A percentile compares a stretch with the other conserved stretches of the same genome.
phyloP scores from a whole-genome alignment of 2,797 vertebrate genomes.

The Aulostomus chinensis region DNA sequence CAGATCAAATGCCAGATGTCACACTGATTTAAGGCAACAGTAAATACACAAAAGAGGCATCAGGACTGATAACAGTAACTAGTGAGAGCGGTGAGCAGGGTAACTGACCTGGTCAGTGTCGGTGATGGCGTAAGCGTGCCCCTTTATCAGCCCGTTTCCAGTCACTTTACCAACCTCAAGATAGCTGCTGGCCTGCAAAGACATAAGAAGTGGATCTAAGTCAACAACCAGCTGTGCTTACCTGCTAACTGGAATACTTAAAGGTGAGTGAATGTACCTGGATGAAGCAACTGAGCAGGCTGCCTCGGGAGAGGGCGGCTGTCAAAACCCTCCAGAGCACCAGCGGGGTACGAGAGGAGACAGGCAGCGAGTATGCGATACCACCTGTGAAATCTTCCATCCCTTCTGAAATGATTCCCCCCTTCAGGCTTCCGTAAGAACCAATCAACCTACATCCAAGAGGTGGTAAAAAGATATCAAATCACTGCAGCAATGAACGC shows the following conservation, averaged over 20 bases:
- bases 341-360: constrained; percentile 65
- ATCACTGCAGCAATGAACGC: constrained; percentile 1
- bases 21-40: too few relatives aligned
- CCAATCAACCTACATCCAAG: constrained; percentile 72
- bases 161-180: constrained; percentile 74
- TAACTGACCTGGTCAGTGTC: constrained; percentile 72
- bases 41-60: too few relatives aligned
- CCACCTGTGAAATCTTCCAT: constrained; percentile 87
- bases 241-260: not conserved
- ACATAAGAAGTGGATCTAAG: constrained; percentile 3
- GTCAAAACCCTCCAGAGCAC: constrained; percentile 78
- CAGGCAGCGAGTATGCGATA: constrained; percentile 71
- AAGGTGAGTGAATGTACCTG: constrained; percentile 56
- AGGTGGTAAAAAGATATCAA: constrained; percentile 17
- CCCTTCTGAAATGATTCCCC: constrained; percentile 83
- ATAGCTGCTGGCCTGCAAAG: constrained; percentile 68
- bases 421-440: constrained; percentile 80
- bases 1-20: too few relatives aligned
- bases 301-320: constrained; percentile 70
- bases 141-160: constrained; percentile 82
- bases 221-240: not conserved
- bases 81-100: not conserved
- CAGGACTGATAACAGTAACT: not conserved
- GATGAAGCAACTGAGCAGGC: constrained; percentile 83
- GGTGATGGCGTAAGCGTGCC: constrained; percentile 88